Conservation (phyloP, 2,888 invertebrate genomes). For the Meteorus cinctellus region DNA sequence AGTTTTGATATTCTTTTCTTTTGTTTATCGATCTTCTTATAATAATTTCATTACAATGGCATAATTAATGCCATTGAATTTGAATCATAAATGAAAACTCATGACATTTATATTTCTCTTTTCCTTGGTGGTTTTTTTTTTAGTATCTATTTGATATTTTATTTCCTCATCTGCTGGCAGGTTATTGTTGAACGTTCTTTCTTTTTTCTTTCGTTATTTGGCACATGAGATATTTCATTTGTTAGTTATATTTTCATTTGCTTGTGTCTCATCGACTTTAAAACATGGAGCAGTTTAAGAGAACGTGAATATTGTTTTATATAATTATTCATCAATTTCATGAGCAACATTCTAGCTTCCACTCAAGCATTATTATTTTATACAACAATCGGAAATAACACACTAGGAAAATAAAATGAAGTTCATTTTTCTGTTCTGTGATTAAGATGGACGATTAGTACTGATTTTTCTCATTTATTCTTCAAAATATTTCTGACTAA, state of each 20-base stretch:
- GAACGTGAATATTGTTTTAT: not conserved
- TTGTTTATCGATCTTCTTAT: too few relatives aligned
- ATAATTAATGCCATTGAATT: too few relatives aligned
- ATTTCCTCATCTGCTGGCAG: slow-evolving; percentile 40
- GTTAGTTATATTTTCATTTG: slow-evolving; percentile 23
- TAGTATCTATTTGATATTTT: not conserved
- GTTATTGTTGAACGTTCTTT: slow-evolving; percentile 32
- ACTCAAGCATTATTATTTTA: not conserved
- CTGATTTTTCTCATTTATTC: slow-evolving; percentile 31
- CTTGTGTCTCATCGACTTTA: not conserved
- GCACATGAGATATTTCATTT: slow-evolving; percentile 34
- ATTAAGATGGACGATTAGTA: slow-evolving; percentile 24
- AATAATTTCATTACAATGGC: too few relatives aligned
- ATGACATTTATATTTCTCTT: too few relatives aligned
- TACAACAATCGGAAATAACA: not conserved
- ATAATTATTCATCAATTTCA: not conserved
- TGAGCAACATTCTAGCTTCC: slow-evolving; percentile 17
- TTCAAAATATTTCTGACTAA: slow-evolving; percentile 40
- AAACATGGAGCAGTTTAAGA: not conserved
- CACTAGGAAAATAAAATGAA: slow-evolving; percentile 10
- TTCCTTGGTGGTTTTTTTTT: too few relatives aligned
- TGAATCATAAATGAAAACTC: too few relatives aligned
- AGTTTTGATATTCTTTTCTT: too few relatives aligned
- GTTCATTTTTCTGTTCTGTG: not conserved
- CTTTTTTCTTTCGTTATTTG: slow-evolving; percentile 38